Conservation (phyloP, 2,113 vertebrate species). For the Megaceryle maxima region DNA sequence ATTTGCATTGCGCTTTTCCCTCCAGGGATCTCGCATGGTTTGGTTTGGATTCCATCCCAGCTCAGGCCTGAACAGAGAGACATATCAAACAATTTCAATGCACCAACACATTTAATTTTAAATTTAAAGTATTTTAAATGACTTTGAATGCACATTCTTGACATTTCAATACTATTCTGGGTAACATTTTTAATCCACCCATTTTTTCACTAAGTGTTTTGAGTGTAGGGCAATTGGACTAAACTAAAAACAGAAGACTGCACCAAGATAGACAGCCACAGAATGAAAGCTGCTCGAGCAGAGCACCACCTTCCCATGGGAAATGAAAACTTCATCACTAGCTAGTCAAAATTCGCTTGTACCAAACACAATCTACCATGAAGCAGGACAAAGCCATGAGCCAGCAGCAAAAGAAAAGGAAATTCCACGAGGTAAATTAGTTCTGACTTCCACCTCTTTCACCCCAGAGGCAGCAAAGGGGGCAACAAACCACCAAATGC, state of each 20-base stretch:
- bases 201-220: not conserved
- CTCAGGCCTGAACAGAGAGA: not conserved
- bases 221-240: not conserved
- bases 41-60: conserved; percentile 52
- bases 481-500: not conserved
- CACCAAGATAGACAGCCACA: not conserved
- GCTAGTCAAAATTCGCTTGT: not conserved
- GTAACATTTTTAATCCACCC: not conserved
- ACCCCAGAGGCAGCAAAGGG: not conserved
- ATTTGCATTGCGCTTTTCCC: conserved; percentile 45
- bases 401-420: not conserved
- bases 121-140: not conserved
- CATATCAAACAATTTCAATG: conserved; percentile 15
- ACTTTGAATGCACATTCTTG: not conserved
- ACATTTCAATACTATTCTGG: not conserved
- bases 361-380: not conserved
- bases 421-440: not conserved
- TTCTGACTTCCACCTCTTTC: not conserved
- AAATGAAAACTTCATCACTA: not conserved
- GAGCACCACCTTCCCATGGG: not conserved
- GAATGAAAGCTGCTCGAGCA: not conserved
- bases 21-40: conserved; percentile 20
- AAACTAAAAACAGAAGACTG: not conserved
- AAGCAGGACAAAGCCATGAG: not conserved
- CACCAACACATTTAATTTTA: not conserved